Evolutionary conservation across 1,140 invertebrate genomes (phyloP).

Genomic region (Ceratina australensis): DNA sequence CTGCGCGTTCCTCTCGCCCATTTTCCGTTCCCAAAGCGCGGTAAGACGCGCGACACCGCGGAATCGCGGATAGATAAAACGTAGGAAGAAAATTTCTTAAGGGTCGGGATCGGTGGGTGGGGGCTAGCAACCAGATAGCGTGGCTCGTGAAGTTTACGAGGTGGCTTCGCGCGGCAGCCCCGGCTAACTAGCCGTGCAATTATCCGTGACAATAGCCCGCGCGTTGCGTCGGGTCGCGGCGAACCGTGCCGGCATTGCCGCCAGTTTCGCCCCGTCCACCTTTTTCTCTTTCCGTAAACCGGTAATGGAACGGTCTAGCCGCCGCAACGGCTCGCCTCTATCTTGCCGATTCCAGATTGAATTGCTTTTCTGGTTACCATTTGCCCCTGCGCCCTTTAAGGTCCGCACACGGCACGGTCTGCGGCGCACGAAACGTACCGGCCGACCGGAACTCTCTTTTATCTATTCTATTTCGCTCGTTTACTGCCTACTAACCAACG

Average conservation of each 20-base stretch:
- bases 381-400: background rate
- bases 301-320: slow-evolving; percentile 69
- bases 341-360: slow-evolving; percentile 70
- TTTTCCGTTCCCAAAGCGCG: background rate
- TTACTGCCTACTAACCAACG: background rate
- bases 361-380: slow-evolving; percentile 64
- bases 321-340: slow-evolving; percentile 65
- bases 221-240: slow-evolving; percentile 34
- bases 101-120: slow-evolving; percentile 19
- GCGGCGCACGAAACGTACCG: background rate
- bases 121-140: background rate
- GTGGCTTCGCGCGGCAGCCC: slow-evolving; percentile 39
- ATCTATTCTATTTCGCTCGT: slow-evolving; percentile 9
- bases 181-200: slow-evolving; percentile 56
- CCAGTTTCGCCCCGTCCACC: slow-evolving; percentile 48
- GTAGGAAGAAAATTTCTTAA: slow-evolving; percentile 41
- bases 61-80: slow-evolving; percentile 5
- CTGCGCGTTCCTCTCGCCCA: too few species aligned
- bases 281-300: slow-evolving; percentile 62
- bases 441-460: slow-evolving; percentile 5
- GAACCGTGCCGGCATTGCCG: slow-evolving; percentile 34
- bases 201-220: slow-evolving; percentile 58
- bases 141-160: background rate
- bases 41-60: slow-evolving; percentile 22
- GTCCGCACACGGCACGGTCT: background rate